Base-by-base conservation (phyloP, 2,888 invertebrate genomes). In the Gymnosoma rotundatum region DNA sequence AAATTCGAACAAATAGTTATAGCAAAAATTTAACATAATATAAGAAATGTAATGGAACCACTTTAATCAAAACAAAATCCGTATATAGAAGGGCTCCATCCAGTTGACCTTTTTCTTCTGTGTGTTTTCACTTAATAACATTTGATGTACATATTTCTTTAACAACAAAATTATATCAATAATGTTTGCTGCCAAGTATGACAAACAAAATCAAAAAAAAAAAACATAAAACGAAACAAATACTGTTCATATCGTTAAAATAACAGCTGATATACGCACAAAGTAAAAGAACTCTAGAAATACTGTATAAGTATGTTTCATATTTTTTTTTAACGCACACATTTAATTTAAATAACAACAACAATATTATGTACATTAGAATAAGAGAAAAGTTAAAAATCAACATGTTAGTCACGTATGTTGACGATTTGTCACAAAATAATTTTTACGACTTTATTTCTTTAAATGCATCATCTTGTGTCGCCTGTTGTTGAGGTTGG, bases 341-440 rank as follows among this genome's bases (percentile, higher is more conserved):
- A 52, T 67, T 38, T 66, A 56, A 73, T 73, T 79, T 67, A 79
- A 79, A 88, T 88, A 89, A 89, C 87, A 88, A 90, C 52, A 54
- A 69, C 45, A 78, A n/a, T 45, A 38, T 56, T 16, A 61, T 20
- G 25, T n/a, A 61, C n/a, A 63, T 25, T 48, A 45, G 21, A 56
- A 54, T 8, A 45, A 70, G 12, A 90, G 16, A 48, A 86, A 79
- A 61, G 54, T n/a, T 48, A 25, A 18, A 61, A 36, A 86, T 88
- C 81, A 88, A 87, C 86, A 89, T 91, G 90, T 89, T 89, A 87
- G 89, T 89, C 91, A 91, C 91, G 91, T 91, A 91, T 89, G 87
- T 88, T 87, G 89, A 90, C 91, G 90, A 91, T 91, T 91, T 91
- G 91, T 91, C 91, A 91, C 91, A 91, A 91, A 91, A 91, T 91